Evolutionary conservation across 53 echinoderm and acorn worm genomes (phyloP), one percentile per base, ranked within the genome.

Genomic region (Actinopyga echinites): DNA sequence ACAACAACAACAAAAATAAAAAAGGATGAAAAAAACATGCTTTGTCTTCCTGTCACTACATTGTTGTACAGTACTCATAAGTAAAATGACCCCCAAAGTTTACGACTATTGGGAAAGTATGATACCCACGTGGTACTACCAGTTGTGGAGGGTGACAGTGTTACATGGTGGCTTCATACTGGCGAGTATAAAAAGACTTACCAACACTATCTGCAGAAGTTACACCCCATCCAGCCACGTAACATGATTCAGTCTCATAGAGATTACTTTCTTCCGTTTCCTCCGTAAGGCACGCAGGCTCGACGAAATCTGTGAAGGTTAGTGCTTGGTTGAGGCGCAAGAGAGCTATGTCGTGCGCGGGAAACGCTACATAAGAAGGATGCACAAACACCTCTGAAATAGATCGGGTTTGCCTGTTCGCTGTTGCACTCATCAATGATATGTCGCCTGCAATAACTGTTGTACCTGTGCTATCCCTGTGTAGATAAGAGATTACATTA

Each of bases 171-270:
- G n/a, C n/a, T n/a, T n/a, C n/a, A n/a, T n/a, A n/a, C n/a, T n/a
- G n/a, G n/a, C n/a, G n/a, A n/a, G n/a, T n/a, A n/a, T n/a, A n/a
- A n/a, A 40, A 40, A 40, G 40, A 49, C 77, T 77, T 21, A 77
- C 77, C 57, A 12, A 2, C 4, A 29, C 8, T 12, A 52, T 49
- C 57, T 28, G 3, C 32, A 2, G 30, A 2, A 28, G 54, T 12
- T 17, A 30, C 17, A 6, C 77, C 81, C 81, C 81, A 80, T 11
- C 81, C 81, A 11, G 81, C 42, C 40, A 80, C 81, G 11, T 30
- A 35, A 20, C 81, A 80, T 11, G 8, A 23, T 0, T 5, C 25
- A 77, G 30, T 77, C 5, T 30, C 22, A 34, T 28, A 77, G 36
- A 61, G 63, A 13, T 42, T 62, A 5, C 3, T 1, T 35, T 80